phyloP scores from a whole-genome alignment of 2,888 invertebrate species.

The Microctonus brassicae region DNA sequence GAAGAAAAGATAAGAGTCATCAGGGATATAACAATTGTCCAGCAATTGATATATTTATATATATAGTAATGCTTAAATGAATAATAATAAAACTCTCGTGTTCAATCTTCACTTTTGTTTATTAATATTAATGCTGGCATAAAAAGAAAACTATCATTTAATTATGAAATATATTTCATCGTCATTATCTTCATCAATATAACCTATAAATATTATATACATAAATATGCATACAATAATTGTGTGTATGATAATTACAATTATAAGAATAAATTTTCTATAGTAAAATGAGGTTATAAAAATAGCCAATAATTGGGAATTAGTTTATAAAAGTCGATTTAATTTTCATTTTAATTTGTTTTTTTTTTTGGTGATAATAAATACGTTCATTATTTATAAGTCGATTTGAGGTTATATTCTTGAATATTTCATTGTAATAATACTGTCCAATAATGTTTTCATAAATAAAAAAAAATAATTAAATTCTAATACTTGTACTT shows the following conservation, averaged over 20 bases:
- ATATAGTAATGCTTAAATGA: too few species aligned
- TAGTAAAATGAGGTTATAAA: conserved; percentile 38
- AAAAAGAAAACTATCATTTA: neutral
- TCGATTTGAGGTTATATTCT: conserved; percentile 32
- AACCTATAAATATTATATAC: conserved; percentile 39
- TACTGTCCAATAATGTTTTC: conserved; percentile 56
- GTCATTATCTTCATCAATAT: conserved; percentile 41
- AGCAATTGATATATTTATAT: neutral
- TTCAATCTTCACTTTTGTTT: neutral
- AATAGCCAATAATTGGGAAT: conserved; percentile 16
- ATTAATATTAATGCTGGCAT: neutral
- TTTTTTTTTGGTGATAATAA: neutral
- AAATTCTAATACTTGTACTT: neutral
- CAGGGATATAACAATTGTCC: neutral
- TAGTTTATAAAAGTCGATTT: conserved; percentile 25
- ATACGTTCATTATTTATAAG: neutral
- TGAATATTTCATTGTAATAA: conserved; percentile 49
- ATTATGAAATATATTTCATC: conserved; percentile 24
- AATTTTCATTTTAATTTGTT: neutral
- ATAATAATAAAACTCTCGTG: neutral
- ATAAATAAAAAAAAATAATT: conserved; percentile 57
- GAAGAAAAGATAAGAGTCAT: neutral
- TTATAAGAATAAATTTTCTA: conserved; percentile 54
- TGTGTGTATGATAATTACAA: conserved; percentile 52
- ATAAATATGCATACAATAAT: conserved; percentile 42